Conservation (phyloP, 1,140 invertebrate genomes). For the Philotrypesis tridentata region DNA sequence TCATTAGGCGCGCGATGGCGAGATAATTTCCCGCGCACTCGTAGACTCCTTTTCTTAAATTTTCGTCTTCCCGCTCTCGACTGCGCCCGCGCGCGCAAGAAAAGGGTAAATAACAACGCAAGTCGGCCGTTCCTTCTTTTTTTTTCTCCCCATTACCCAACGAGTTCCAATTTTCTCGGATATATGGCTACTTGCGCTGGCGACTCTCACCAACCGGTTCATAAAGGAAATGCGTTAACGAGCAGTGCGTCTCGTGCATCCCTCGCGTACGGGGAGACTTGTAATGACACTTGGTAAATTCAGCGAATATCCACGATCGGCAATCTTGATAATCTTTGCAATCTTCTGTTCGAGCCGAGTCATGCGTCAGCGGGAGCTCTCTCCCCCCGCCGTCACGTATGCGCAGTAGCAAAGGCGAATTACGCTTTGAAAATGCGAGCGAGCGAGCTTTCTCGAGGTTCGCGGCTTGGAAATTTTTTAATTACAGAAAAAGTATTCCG, state of each 20-base stretch:
- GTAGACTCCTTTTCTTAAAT: background rate
- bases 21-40: conserved; percentile 21
- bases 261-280: too few species aligned
- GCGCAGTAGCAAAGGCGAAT: background rate
- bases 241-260: background rate
- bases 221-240: conserved; percentile 1
- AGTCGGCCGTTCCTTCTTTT: background rate
- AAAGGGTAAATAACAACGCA: background rate
- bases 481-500: conserved; percentile 31
- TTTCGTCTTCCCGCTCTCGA: background rate
- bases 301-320: too few species aligned
- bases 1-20: conserved; percentile 32
- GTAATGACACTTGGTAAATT: too few species aligned
- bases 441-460: conserved; percentile 14
- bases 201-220: background rate
- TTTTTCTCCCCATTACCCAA: background rate
- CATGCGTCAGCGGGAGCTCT: too few species aligned
- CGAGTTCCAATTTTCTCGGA: background rate
- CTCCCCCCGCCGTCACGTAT: background rate
- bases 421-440: conserved; percentile 13
- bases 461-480: conserved; percentile 13
- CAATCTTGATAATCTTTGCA: conserved; percentile 6
- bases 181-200: too few species aligned
- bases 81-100: background rate
- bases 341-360: conserved; percentile 12